Evolutionary conservation across 2,113 vertebrate genomes (phyloP).

Genomic region (Ceratotherium simum): DNA sequence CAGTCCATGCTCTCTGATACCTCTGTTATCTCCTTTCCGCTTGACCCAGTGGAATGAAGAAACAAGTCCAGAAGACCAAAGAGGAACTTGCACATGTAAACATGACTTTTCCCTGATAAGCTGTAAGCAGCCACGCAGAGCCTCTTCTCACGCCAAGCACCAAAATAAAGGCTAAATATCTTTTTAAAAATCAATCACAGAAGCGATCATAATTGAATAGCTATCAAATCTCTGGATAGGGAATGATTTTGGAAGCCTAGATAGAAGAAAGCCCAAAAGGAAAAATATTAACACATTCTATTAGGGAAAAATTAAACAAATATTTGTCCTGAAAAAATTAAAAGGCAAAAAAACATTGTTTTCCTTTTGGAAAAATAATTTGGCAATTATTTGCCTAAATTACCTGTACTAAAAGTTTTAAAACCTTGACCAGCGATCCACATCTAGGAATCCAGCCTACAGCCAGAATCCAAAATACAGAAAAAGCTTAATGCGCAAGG

Average conservation of each 20-base stretch:
- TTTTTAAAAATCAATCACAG: not conserved
- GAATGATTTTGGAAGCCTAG: not conserved
- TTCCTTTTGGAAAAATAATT: not conserved
- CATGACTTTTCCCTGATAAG: not conserved
- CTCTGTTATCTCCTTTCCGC: not conserved
- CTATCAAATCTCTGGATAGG: not conserved
- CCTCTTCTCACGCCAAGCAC: not conserved
- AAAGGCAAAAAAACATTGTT: not conserved
- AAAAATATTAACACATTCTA: not conserved
- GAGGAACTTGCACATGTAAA: not conserved
- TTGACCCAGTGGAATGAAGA: not conserved
- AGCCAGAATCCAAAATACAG: not conserved
- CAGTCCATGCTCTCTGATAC: not conserved
- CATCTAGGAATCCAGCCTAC: not conserved
- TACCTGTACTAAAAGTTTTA: not conserved
- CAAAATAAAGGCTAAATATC: not conserved
- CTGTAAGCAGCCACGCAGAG: not conserved
- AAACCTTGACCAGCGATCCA: not conserved
- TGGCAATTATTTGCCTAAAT: not conserved
- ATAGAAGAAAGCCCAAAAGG: not conserved
- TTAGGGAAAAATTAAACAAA: not conserved
- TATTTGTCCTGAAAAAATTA: not conserved
- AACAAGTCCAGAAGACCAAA: not conserved
- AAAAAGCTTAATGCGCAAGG: not conserved
- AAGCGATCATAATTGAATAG: not conserved